These are phyloP conservation scores for Formica exsecta DNA, from an alignment of 1,140 invertebrate genomes.

Conservation along the genomic window DNA sequence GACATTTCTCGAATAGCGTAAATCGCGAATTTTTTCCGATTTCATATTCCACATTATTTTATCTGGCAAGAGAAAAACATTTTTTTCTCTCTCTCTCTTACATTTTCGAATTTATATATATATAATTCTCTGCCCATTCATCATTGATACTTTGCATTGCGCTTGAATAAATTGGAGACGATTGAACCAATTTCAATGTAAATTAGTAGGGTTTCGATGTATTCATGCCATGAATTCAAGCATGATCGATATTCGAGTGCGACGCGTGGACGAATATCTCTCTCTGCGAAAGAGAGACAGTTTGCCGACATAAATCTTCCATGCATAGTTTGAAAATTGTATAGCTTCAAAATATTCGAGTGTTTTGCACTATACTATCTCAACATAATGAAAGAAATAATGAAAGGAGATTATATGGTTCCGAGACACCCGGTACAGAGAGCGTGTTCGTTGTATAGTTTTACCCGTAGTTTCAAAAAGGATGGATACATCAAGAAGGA, in stretches of 20 bases:
- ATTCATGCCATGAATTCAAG: slow-evolving; percentile 25
- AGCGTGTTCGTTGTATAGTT: slow-evolving; percentile 83
- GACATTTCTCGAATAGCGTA: slow-evolving; percentile 32
- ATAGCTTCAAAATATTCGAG: slow-evolving; percentile 2
- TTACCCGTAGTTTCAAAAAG: slow-evolving; percentile 83
- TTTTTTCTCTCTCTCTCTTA: slow-evolving; percentile 18
- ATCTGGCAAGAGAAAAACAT: slow-evolving; percentile 48
- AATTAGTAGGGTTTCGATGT: slow-evolving; percentile 47
- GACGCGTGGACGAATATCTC: not conserved
- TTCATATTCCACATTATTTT: slow-evolving; percentile 16
- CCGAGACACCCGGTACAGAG: slow-evolving; percentile 79
- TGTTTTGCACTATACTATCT: slow-evolving; percentile 11
- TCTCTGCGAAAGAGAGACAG: not conserved
- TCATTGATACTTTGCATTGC: slow-evolving; percentile 51
- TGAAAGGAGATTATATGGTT: slow-evolving; percentile 31
- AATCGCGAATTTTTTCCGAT: slow-evolving; percentile 35
- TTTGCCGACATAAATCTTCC: slow-evolving; percentile 17
- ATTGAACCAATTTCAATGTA: slow-evolving; percentile 64
- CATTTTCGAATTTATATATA: not conserved
- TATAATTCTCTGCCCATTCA: slow-evolving; percentile 18
- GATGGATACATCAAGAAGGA: slow-evolving; percentile 74
- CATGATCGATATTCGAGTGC: slow-evolving; percentile 41
- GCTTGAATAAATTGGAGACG: slow-evolving; percentile 43
- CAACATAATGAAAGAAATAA: slow-evolving; percentile 31
- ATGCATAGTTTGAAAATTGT: not conserved